phyloP scores from a whole-genome alignment of 1,140 invertebrate genomes.

The Nephila pilipes region DNA sequence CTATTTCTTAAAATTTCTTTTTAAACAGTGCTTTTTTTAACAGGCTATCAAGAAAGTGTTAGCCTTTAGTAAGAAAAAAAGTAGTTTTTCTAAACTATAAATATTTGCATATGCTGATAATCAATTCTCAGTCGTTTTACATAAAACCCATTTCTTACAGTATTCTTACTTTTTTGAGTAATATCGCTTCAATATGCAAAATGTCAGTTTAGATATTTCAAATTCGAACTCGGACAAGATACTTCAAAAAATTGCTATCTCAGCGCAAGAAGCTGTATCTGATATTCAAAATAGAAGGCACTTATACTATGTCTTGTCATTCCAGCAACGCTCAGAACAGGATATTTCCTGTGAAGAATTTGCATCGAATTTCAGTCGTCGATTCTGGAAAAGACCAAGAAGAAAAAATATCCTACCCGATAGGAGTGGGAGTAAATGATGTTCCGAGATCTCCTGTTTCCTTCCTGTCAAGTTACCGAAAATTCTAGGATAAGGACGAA shows the following conservation, averaged over 20 bases:
- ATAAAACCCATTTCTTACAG: too few species aligned
- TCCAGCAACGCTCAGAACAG: neutral
- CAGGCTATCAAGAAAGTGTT: too few species aligned
- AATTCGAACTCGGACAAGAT: neutral
- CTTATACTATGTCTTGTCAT: slow-evolving; percentile 40
- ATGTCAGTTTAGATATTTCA: too few species aligned
- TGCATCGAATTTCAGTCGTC: slow-evolving; percentile 30
- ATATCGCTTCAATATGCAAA: too few species aligned
- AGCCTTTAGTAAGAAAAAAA: too few species aligned
- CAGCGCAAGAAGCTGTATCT: neutral
- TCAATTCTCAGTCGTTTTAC: too few species aligned
- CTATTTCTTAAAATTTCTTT: too few species aligned
- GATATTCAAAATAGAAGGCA: slow-evolving; percentile 37
- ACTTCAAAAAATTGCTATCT: neutral
- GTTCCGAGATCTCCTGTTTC: slow-evolving; percentile 22
- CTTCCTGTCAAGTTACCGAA: slow-evolving; percentile 48
- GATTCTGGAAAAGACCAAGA: neutral
- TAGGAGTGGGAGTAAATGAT: slow-evolving; percentile 18
- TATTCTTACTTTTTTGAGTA: too few species aligned
- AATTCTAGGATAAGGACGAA: slow-evolving; percentile 19
- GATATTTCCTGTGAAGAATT: slow-evolving; percentile 41
- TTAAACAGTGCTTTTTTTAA: too few species aligned
- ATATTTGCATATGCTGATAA: too few species aligned
- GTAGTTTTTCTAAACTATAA: too few species aligned
- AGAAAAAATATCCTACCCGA: neutral